Evolutionary conservation across 2,888 invertebrate genomes (phyloP), one percentile per base, ranked within the genome.

Genomic region (Galerucella pusilla): DNA sequence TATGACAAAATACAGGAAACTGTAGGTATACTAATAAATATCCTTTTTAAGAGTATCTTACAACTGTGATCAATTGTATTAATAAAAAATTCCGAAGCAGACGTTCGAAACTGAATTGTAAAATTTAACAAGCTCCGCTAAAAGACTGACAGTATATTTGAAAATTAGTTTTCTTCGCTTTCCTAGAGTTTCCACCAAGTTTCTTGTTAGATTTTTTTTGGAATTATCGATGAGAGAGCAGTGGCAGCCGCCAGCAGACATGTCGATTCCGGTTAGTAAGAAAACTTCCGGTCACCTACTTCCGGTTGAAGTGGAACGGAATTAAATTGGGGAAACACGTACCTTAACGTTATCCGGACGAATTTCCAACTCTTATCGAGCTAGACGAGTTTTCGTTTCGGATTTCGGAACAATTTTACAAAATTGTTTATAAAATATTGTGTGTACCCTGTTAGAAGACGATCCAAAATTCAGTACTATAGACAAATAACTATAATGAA

Each of bases 221-320:
- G 64, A 46, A 65, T 45, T 65, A 65, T 63, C 63, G 64, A 65
- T 46, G 64, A 45, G 64, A 46, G 64, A 45, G 64, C 20, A 65
- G 45, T 65, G 64, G 64, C 64, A 46, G 64, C 64, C 45, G 64
- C 64, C 25, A 12, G 64, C 72, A 72, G 72, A 72, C 72, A 72
- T 67, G 72, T 72, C 72, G 66, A 72, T 72, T 72, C 72, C 72
- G 72, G 67, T 72, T 72, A 72, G 72, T 49, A 60, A 72, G 72
- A 72, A 66, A 72, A 67, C 66, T 72, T 72, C 72, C 72, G 72
- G 72, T 72, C 72, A 72, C 60, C 72, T 67, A 59, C 66, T 72
- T 72, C 72, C 72, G 59, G 72, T 59, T 66, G 66, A 57, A 66
- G 66, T 66, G 66, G 42, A 66, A 66, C 46, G 64, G 46, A 65